Evolutionary conservation across 2,113 vertebrate genomes (phyloP).

Genomic region (Apeltes quadracus): DNA sequence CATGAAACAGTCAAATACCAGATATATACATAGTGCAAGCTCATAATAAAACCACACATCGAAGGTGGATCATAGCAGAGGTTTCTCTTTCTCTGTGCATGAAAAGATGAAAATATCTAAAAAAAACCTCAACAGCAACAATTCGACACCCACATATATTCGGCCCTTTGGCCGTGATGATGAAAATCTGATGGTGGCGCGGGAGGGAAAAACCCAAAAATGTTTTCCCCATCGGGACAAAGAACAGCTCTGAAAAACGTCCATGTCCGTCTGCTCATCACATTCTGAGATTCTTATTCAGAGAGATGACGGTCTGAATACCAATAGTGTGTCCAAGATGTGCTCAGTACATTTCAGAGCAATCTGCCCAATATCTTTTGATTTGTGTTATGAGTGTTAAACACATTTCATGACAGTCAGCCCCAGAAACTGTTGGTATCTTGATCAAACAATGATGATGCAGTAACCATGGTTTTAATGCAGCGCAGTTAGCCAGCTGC

Average conservation of each 20-base stretch:
- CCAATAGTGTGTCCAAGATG: not conserved
- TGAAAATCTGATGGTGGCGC: not conserved
- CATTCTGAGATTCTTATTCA: not conserved
- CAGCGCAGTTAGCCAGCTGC: not conserved
- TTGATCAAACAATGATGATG: not conserved
- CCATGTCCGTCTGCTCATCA: not conserved
- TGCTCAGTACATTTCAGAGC: not conserved
- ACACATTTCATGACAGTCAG: not conserved
- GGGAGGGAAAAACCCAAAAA: not conserved
- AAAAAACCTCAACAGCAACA: not conserved
- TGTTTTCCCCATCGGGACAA: no score
- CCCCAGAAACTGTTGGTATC: not conserved
- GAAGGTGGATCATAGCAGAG: not conserved
- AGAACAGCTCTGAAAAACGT: not conserved
- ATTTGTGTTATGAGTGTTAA: not conserved
- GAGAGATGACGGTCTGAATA: not conserved
- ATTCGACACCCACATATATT: not conserved
- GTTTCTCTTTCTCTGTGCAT: not conserved
- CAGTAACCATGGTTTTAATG: not conserved
- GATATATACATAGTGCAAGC: not conserved
- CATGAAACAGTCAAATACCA: not conserved
- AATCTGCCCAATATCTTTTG: not conserved
- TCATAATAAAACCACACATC: not conserved
- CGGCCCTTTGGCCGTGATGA: not conserved
- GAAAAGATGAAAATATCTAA: conserved; percentile 8